These are phyloP conservation scores for Procapra przewalskii DNA, from an alignment of 2,113 vertebrate genomes.

Conservation along the genomic window DNA sequence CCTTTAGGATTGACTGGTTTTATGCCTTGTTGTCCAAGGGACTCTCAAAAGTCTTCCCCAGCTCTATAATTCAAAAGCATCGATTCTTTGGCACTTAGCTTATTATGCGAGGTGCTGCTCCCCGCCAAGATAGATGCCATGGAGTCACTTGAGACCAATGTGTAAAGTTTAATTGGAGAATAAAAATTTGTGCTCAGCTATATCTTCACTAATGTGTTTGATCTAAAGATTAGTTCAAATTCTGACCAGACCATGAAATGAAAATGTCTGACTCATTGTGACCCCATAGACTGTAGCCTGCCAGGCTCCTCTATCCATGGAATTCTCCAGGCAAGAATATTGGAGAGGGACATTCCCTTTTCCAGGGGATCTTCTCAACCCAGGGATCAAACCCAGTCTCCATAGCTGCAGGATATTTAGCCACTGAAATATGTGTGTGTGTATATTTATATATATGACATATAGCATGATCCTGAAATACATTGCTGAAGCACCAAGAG, in stretches of 20 bases:
- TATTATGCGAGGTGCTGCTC: not conserved
- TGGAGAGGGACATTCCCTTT: not conserved
- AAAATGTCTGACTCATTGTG: not conserved
- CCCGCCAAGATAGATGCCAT: not conserved
- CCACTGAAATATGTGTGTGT: not conserved
- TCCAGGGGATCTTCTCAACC: not conserved
- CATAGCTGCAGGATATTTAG: not conserved
- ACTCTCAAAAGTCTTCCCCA: not conserved
- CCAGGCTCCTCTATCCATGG: not conserved
- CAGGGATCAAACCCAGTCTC: not conserved
- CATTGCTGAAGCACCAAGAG: not conserved
- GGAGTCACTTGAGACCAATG: not conserved
- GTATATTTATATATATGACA: not conserved
- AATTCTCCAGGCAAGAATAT: not conserved
- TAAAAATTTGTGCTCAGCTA: not conserved
- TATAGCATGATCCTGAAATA: not conserved
- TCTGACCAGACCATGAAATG: not conserved
- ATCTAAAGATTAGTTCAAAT: not conserved
- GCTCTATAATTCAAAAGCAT: not conserved
- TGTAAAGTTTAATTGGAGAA: not conserved
- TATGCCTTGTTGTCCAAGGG: not conserved
- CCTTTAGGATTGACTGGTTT: not conserved
- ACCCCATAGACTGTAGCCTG: not conserved
- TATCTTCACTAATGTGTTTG: not conserved
- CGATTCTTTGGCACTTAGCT: not conserved